A percentile compares a stretch with the other conserved stretches of the same genome.
phyloP scores from a whole-genome alignment of 2,113 vertebrate species.

The Eulacestoma nigropectus region DNA sequence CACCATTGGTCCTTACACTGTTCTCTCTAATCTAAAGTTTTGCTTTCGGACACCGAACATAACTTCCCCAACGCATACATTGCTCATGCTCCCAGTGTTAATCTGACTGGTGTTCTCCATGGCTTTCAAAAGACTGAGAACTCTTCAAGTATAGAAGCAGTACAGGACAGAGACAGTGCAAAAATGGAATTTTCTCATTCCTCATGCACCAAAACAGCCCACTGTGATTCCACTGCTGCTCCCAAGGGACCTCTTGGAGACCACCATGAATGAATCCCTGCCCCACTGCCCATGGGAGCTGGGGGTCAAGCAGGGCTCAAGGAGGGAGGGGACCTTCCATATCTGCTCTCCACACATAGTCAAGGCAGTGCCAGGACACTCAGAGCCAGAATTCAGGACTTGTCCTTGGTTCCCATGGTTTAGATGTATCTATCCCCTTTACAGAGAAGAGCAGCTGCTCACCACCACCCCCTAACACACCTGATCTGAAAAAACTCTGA shows the following conservation, averaged over 20 bases:
- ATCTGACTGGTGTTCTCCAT: background rate
- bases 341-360: background rate
- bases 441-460: background rate
- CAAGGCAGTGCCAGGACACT: background rate
- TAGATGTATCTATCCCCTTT: background rate
- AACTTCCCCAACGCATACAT: background rate
- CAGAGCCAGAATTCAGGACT: background rate
- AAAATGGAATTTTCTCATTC: background rate
- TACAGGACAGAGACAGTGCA: background rate
- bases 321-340: background rate
- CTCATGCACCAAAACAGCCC: background rate
- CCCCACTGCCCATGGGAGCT: background rate
- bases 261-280: background rate
- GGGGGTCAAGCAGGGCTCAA: accelerated
- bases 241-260: background rate
- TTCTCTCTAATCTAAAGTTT: background rate
- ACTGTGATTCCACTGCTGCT: background rate
- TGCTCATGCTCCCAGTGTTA: background rate
- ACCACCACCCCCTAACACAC: background rate
- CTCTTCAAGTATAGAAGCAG: background rate
- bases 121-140: background rate
- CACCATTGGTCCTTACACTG: background rate
- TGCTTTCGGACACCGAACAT: background rate
- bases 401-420: background rate
- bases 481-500: background rate